A percentile compares a stretch with the other conserved stretches of the same genome.
Conservation (phyloP, 2,113 vertebrate genomes). For the Rhineura floridana region DNA sequence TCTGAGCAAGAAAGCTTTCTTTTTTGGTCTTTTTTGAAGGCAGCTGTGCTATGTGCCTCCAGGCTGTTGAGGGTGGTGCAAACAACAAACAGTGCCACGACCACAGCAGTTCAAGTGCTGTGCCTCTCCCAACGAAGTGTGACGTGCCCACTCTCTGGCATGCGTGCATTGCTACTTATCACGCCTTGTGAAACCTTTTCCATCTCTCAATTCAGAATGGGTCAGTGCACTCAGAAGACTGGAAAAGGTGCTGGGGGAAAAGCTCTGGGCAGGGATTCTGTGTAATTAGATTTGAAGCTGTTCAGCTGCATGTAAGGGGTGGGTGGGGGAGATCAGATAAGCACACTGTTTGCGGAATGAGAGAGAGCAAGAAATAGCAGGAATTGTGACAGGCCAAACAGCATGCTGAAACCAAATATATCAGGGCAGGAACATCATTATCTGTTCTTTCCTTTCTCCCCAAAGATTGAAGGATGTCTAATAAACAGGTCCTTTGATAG, state of each 20-base stretch:
- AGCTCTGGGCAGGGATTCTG: background rate
- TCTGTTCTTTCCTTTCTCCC: background rate
- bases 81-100: background rate
- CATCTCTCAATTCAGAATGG: conserved; percentile 20
- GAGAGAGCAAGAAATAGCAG: background rate
- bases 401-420: background rate
- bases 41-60: background rate
- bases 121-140: background rate
- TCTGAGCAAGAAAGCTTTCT: background rate
- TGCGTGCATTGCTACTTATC: background rate
- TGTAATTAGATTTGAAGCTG: conserved; percentile 25
- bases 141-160: background rate
- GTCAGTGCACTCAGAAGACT: background rate
- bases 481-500: conserved; percentile 5
- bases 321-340: conserved; percentile 6
- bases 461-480: background rate
- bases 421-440: background rate
- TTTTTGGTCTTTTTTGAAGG: background rate
- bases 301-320: background rate
- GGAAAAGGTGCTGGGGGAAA: background rate
- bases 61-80: background rate
- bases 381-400: background rate
- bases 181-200: background rate
- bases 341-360: background rate
- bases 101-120: background rate